phyloP scores from a whole-genome alignment of 2,797 vertebrate species.

The Pseudochirops cupreus region DNA sequence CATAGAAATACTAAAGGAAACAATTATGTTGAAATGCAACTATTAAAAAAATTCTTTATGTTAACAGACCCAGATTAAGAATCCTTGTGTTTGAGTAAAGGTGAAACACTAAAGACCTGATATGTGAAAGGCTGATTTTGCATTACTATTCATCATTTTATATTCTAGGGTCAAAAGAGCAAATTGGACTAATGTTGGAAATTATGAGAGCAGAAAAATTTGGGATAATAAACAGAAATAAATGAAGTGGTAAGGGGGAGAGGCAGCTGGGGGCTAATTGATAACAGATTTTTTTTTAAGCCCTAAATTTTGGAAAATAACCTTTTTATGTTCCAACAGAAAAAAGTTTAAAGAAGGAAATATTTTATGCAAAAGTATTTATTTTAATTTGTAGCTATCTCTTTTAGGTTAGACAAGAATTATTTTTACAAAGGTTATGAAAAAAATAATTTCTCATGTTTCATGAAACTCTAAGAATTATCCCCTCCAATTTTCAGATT shows the following conservation, averaged over 20 bases:
- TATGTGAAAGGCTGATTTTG: background rate
- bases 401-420: background rate
- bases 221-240: background rate
- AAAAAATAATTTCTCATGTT: background rate
- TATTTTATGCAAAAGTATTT: background rate
- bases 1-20: background rate
- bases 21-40: background rate
- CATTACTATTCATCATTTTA: background rate
- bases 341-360: background rate
- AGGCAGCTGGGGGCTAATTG: background rate
- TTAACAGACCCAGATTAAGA: background rate
- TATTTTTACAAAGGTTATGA: background rate
- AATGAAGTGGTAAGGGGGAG: background rate
- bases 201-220: background rate
- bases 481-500: background rate
- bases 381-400: background rate
- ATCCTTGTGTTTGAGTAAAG: background rate
- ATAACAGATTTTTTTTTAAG: background rate
- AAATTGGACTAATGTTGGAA: background rate
- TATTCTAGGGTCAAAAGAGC: background rate
- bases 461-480: background rate
- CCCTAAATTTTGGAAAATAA: background rate
- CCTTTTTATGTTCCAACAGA: background rate
- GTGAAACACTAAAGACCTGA: background rate
- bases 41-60: background rate